These are phyloP conservation scores for Polydrusus cervinus DNA, from an alignment of 2,888 invertebrate species.

Conservation along the genomic window DNA sequence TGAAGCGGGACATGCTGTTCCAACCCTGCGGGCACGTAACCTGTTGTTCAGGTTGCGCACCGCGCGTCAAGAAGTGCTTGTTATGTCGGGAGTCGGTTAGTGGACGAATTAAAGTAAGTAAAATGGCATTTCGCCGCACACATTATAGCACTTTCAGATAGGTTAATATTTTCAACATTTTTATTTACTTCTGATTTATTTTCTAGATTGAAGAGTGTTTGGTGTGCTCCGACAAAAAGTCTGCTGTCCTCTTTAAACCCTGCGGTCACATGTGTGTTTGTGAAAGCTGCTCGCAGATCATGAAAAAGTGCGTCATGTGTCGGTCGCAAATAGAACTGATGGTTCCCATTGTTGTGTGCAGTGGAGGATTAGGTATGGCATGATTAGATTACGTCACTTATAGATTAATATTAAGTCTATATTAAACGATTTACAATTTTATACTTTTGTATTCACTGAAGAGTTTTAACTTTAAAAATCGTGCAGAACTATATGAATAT, in stretches of 20 bases:
- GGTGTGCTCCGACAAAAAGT: conserved; percentile 95
- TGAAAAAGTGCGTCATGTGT: conserved; percentile 98
- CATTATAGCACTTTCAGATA: no score
- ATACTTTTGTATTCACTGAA: no score
- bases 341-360: conserved; percentile 72
- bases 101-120: conserved; percentile 82
- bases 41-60: conserved; percentile 93
- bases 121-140: no score
- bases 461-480: no score
- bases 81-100: conserved; percentile 91
- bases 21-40: conserved; percentile 94
- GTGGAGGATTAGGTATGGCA: conserved; percentile 63
- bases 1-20: conserved; percentile 92
- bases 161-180: no score
- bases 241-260: conserved; percentile 93
- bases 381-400: not conserved
- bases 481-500: not conserved
- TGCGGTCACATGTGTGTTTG: conserved; percentile 97
- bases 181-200: no score
- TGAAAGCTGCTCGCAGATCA: conserved; percentile 91
- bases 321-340: conserved; percentile 84
- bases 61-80: conserved; percentile 94
- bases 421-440: no score
- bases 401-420: no score
- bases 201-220: conserved; percentile 94